Conservation (phyloP, 2,888 invertebrate species). For the Abrostola triplasia region DNA sequence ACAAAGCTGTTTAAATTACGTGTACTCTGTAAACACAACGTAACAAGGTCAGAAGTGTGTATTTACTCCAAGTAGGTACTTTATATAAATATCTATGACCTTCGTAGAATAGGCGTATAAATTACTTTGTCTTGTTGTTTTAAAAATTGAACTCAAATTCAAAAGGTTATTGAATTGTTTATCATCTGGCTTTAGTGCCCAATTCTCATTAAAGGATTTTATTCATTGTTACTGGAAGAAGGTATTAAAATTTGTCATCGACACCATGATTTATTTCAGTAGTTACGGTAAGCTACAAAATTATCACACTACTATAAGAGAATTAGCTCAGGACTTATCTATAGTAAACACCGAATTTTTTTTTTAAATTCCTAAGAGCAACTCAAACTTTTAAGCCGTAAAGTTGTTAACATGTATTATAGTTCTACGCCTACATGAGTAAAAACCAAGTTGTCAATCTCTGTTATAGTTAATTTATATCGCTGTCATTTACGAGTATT, state of each 20-base stretch:
- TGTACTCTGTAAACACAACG: slow-evolving; percentile 38
- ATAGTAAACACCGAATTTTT: too few relatives aligned
- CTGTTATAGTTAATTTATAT: not conserved
- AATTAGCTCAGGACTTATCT: too few relatives aligned
- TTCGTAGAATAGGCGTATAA: slow-evolving; percentile 14
- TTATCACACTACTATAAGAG: too few relatives aligned
- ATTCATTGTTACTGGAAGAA: not conserved
- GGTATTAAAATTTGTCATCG: not conserved
- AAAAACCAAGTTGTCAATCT: not conserved
- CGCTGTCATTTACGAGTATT: not conserved
- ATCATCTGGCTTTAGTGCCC: too few relatives aligned
- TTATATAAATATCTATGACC: slow-evolving; percentile 23
- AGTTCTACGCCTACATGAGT: not conserved
- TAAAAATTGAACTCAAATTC: not conserved
- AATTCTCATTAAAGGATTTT: too few relatives aligned
- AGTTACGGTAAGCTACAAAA: too few relatives aligned
- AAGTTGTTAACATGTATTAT: not conserved
- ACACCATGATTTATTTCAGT: not conserved
- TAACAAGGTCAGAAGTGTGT: slow-evolving; percentile 37
- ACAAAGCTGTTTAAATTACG: slow-evolving; percentile 49
- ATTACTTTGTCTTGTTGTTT: slow-evolving; percentile 11
- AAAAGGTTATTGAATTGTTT: not conserved
- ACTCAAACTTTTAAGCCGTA: not conserved
- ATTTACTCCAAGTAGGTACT: slow-evolving; percentile 16
- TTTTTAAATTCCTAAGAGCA: too few relatives aligned